Evolutionary conservation across 2,113 vertebrate genomes (phyloP), one percentile per base, ranked within the genome.

Genomic region (Nanorana parkeri): DNA sequence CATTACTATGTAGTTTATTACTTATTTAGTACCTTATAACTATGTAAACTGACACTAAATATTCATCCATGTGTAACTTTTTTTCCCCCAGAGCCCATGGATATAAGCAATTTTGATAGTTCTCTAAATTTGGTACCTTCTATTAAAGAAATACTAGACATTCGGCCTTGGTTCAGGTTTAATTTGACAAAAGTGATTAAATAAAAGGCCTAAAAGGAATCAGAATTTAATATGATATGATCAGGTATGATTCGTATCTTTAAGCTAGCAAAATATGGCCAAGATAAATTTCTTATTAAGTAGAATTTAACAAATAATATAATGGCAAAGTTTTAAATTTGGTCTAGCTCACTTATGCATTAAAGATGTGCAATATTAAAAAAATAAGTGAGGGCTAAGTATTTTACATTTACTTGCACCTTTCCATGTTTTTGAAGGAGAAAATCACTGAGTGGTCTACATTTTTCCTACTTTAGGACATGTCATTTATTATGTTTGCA

Each of bases 131-230:
- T 77, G 13, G 10, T 52, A 66, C 61, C 17, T 66, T 77, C n/a
- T 77, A 66, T 77, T 54, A 66, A 77, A 77, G 24, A 28, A 47
- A 29, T 78, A 78, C 66, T 78, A 60, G 76, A 65, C 16, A 36
- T 54, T 29, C 8, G 28, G 11, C 58, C 23, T 28, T 21, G 60
- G 60, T 52, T 77, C 7, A 65, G 29, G 76, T 78, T n/a, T 78
- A 51, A 78, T 78, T 78, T 78, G 58, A 77, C 66, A 63, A 78
- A 76, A 63, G 23, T 61, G 52, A 75, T 76, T 23, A 63, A 78
- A 78, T 78, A 47, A 78, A 65, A 66, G 47, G 61, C 76, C 63
- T 65, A 65, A 26, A 56, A 66, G 76, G 61, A 78, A 17, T 66
- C 19, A 4, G 41, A 67, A 67, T 65, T 78, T 78, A 67, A 78